phyloP scores from a whole-genome alignment of 1,140 invertebrate genomes.

The Drosophila sproati region DNA sequence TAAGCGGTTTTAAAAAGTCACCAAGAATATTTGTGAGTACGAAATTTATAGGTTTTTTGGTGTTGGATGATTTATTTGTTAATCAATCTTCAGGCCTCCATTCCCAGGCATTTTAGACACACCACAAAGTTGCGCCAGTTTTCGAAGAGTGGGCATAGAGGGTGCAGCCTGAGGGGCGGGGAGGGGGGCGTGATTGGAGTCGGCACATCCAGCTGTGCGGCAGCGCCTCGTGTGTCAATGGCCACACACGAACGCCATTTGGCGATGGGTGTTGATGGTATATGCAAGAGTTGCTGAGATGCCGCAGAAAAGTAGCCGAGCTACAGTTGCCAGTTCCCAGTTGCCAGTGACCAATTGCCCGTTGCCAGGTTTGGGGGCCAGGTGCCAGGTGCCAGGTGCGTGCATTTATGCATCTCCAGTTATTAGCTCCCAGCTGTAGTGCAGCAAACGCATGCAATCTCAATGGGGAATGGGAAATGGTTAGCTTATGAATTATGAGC shows the following conservation, averaged over 20 bases:
- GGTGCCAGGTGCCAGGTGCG: conserved; percentile 36
- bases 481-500: conserved; percentile 78
- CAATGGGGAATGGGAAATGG: conserved; percentile 29
- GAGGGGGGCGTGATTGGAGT: neutral
- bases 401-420: conserved; percentile 38
- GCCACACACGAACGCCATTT: conserved; percentile 80
- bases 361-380: neutral
- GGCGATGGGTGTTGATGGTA: conserved; percentile 78
- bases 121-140: neutral
- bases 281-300: conserved; percentile 26
- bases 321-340: neutral
- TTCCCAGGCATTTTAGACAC: conserved; percentile 59
- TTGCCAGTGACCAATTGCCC: neutral
- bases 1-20: too few relatives aligned
- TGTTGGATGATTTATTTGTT: conserved; percentile 7
- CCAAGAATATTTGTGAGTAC: too few relatives aligned
- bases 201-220: conserved; percentile 64
- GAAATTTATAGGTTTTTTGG: too few relatives aligned
- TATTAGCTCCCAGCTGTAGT: conserved; percentile 50
- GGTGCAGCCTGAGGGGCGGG: neutral
- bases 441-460: conserved; percentile 51
- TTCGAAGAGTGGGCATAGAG: too few relatives aligned
- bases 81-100: conserved; percentile 11
- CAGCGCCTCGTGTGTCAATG: conserved; percentile 79
- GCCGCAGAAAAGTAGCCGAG: neutral